phyloP scores from a whole-genome alignment of 2,888 invertebrate species.

The Drepana falcataria region DNA sequence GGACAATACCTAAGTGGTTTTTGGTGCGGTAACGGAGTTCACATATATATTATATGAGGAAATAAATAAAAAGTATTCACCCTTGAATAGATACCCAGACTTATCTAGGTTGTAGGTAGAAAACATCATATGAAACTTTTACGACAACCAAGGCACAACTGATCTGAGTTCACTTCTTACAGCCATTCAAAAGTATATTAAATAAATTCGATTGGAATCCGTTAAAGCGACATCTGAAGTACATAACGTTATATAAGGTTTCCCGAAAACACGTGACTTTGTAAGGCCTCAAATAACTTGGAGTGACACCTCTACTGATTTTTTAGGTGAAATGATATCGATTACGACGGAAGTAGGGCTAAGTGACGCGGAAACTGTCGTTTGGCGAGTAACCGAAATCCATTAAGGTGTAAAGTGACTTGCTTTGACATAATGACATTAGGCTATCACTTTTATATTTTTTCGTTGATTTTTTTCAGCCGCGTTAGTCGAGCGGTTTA shows the following conservation, averaged over 20 bases:
- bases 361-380: conserved; percentile 73
- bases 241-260: conserved; percentile 16
- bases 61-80: too few relatives aligned
- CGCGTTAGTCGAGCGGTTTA: too few relatives aligned
- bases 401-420: conserved; percentile 68
- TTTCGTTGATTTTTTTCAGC: conserved; percentile 21
- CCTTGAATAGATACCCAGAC: too few relatives aligned
- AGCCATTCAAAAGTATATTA: not conserved
- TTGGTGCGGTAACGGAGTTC: too few relatives aligned
- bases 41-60: too few relatives aligned
- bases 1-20: too few relatives aligned
- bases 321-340: conserved; percentile 66
- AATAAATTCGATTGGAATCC: not conserved
- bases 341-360: conserved; percentile 69
- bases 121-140: too few relatives aligned
- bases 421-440: conserved; percentile 50
- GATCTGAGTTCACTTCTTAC: not conserved
- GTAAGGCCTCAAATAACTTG: conserved; percentile 38
- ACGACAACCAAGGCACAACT: too few relatives aligned
- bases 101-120: too few relatives aligned
- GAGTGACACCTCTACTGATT: conserved; percentile 57
- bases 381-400: conserved; percentile 57
- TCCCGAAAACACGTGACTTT: conserved; percentile 22
- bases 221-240: not conserved
- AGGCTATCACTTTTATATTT: conserved; percentile 23